Conservation (phyloP, 2,113 vertebrate genomes). For the Ctenomys sociabilis region DNA sequence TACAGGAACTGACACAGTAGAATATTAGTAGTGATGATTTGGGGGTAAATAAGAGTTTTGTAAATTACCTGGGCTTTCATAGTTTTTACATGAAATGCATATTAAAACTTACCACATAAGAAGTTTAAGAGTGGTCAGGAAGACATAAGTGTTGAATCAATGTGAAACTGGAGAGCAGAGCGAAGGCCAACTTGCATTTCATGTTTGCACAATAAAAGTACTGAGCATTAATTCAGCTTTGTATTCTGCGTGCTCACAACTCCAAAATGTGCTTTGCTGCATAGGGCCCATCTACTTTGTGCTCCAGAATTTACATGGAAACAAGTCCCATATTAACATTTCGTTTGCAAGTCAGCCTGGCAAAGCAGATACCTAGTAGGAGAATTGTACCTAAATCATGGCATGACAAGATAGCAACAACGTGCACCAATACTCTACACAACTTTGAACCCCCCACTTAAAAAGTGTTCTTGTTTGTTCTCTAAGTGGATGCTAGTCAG, state of each 20-base stretch:
- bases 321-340: background rate
- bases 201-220: background rate
- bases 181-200: background rate
- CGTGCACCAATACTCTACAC: background rate
- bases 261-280: background rate
- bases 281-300: background rate
- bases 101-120: background rate
- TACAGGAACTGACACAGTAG: background rate
- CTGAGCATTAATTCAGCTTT: background rate
- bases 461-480: background rate
- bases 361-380: background rate
- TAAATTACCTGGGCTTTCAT: background rate
- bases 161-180: background rate
- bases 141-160: background rate
- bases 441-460: background rate
- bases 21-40: background rate
- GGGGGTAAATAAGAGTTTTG: background rate
- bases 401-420: background rate
- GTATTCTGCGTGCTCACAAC: background rate
- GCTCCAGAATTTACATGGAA: background rate
- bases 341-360: slow-evolving; percentile 49
- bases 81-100: background rate
- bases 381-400: slow-evolving; percentile 2
- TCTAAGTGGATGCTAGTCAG: background rate
- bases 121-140: background rate